These are phyloP conservation scores for Chionodraco myersi DNA, from an alignment of 2,113 vertebrate species.

Conservation along the genomic window DNA sequence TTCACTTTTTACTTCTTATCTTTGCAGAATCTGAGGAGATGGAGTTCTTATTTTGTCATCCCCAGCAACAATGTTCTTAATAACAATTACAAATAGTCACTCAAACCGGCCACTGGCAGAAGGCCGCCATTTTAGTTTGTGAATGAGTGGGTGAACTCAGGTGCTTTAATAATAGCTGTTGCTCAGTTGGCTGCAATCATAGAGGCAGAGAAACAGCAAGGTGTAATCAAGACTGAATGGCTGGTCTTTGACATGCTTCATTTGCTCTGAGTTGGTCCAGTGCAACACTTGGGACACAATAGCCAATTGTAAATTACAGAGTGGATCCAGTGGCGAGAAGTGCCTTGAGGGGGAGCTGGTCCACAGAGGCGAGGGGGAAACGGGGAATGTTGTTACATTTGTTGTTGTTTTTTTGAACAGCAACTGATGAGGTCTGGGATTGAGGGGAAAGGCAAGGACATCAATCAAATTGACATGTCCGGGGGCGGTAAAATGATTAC, in stretches of 20 bases:
- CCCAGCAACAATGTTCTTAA: slow-evolving; percentile 47
- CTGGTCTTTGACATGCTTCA: slow-evolving; percentile 68
- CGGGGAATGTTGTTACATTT: slow-evolving; percentile 61
- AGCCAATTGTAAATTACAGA: slow-evolving; percentile 76
- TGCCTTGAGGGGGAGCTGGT: slow-evolving; percentile 62
- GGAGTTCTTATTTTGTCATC: slow-evolving; percentile 35
- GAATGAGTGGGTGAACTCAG: slow-evolving; percentile 26
- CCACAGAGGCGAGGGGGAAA: slow-evolving; percentile 29
- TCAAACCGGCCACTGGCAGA: slow-evolving; percentile 48
- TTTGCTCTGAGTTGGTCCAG: slow-evolving; percentile 70
- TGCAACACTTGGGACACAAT: slow-evolving; percentile 72
- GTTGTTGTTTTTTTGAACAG: slow-evolving; percentile 32
- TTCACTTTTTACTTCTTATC: slow-evolving; percentile 74
- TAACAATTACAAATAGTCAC: slow-evolving; percentile 54
- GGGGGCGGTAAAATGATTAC: slow-evolving; percentile 73
- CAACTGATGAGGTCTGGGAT: slow-evolving; percentile 76
- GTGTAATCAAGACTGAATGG: slow-evolving; percentile 66
- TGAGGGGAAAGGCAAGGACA: slow-evolving; percentile 58
- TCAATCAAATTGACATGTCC: slow-evolving; percentile 76
- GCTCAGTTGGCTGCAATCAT: slow-evolving; percentile 40
- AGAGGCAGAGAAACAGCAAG: background rate
- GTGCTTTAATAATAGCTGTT: slow-evolving; percentile 59
- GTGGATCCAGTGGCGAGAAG: slow-evolving; percentile 67
- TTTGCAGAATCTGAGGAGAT: slow-evolving; percentile 53
- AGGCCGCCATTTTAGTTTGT: slow-evolving; percentile 35